A percentile compares a stretch with the other conserved stretches of the same genome.
phyloP scores from a whole-genome alignment of 2,113 vertebrate genomes.

The Sarotherodon lohbergeri region DNA sequence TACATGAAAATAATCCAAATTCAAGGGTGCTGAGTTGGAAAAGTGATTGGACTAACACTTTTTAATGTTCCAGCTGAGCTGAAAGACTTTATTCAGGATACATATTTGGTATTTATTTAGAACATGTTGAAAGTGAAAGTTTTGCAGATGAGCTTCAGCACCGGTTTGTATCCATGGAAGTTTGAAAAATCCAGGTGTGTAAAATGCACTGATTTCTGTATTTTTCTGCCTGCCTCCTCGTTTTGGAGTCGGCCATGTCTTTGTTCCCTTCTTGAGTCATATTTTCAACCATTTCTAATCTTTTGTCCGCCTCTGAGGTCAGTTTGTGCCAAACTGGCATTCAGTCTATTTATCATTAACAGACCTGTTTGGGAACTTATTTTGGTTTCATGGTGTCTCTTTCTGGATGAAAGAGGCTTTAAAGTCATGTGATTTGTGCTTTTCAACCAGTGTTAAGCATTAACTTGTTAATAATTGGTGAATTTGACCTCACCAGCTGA shows the following conservation, averaged over 20 bases:
- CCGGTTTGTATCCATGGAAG: rapidly evolving
- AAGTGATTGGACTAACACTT: neutral
- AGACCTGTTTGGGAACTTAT: rapidly evolving
- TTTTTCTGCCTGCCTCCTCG: neutral
- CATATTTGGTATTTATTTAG: neutral
- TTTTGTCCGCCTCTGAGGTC: rapidly evolving
- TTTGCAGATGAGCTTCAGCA: neutral
- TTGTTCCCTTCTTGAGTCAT: neutral
- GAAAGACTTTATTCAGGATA: neutral
- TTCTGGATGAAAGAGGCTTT: neutral
- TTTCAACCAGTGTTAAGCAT: neutral
- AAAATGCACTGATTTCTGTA: neutral
- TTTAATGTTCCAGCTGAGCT: neutral
- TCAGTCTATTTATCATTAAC: neutral
- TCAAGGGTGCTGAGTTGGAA: rapidly evolving
- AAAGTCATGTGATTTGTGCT: neutral
- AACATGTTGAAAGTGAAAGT: rapidly evolving
- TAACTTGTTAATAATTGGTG: neutral
- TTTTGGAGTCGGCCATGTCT: neutral
- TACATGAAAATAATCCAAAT: neutral
- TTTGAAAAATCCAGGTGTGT: neutral
- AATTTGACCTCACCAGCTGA: neutral
- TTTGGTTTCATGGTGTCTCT: neutral
- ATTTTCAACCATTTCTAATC: neutral
- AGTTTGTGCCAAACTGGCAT: neutral